Evolutionary conservation across 2,113 vertebrate genomes (phyloP).

Genomic region (Callorhinus ursinus): DNA sequence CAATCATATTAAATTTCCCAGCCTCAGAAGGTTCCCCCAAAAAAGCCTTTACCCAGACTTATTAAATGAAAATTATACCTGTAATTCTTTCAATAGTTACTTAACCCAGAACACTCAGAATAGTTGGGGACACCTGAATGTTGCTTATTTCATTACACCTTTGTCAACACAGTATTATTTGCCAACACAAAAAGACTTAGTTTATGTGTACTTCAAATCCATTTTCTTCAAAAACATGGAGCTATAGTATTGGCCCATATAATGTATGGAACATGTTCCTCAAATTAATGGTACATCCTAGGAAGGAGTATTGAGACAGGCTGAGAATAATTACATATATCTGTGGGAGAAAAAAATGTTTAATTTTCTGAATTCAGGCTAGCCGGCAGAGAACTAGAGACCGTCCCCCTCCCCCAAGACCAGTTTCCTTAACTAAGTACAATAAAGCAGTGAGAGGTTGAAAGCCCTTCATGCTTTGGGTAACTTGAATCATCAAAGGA

Average conservation of each 20-base stretch:
- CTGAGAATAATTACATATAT: background rate
- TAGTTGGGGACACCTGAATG: background rate
- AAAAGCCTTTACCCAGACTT: background rate
- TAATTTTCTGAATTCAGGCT: background rate
- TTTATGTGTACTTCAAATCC: background rate
- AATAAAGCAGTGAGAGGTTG: background rate
- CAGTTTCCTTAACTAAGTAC: background rate
- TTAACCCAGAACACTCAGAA: slow-evolving; percentile 6
- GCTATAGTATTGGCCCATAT: background rate
- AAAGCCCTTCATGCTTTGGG: background rate
- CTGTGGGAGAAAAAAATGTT: background rate
- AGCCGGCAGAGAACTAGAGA: background rate
- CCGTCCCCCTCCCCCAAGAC: background rate
- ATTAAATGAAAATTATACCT: slow-evolving; percentile 12
- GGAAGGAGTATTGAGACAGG: background rate
- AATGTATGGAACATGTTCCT: background rate
- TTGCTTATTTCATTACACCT: slow-evolving; percentile 40
- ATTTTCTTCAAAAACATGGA: background rate
- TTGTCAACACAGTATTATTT: background rate
- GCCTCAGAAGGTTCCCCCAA: background rate
- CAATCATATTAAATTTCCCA: background rate
- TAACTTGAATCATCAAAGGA: background rate
- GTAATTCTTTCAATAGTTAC: background rate
- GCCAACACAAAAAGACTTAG: background rate
- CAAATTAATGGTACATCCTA: background rate